A percentile compares a stretch with the other conserved stretches of the same genome.
phyloP scores from a whole-genome alignment of 2,888 invertebrate species.

The Drosophila pegasa region DNA sequence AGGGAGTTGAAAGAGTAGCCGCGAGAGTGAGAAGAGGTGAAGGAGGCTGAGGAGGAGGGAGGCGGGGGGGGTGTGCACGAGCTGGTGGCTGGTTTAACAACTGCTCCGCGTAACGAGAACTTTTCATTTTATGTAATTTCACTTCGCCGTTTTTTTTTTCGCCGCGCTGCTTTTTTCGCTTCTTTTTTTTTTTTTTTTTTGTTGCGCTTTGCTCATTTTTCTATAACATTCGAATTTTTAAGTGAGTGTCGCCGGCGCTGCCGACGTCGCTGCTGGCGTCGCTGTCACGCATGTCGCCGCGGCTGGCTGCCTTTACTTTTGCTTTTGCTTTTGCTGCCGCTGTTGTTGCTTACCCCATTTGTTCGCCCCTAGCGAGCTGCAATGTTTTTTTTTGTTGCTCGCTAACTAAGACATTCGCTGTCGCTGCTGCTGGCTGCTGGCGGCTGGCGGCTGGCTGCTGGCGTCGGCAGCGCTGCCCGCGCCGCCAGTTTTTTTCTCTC shows the following conservation, averaged over 20 bases:
- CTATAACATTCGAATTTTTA: slow-evolving; percentile 78
- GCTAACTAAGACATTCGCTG: slow-evolving; percentile 63
- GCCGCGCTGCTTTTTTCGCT: slow-evolving; percentile 43
- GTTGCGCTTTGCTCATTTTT: slow-evolving; percentile 79
- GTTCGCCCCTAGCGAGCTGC: slow-evolving; percentile 57
- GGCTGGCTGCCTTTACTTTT: slow-evolving; percentile 15
- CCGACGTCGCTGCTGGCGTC: slow-evolving; percentile 13
- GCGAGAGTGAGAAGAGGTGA: no score
- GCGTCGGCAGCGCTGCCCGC: slow-evolving; percentile 26
- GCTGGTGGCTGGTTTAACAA: slow-evolving; percentile 42
- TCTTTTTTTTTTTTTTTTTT: slow-evolving; percentile 60
- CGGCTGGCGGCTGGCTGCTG: no score
- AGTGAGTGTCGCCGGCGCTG: slow-evolving; percentile 65
- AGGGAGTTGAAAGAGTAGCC: slow-evolving; percentile 7
- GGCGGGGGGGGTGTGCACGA: neutral
- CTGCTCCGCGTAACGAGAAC: slow-evolving; percentile 79
- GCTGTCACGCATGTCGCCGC: slow-evolving; percentile 18
- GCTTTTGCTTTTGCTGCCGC: no score
- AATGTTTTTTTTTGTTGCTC: slow-evolving; percentile 33
- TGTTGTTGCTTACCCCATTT: slow-evolving; percentile 66
- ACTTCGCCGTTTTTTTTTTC: slow-evolving; percentile 59
- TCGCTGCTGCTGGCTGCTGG: no score
- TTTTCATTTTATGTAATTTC: slow-evolving; percentile 80
- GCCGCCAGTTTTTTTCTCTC: slow-evolving; percentile 39
- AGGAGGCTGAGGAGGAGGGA: no score